Evolutionary conservation across 2,888 invertebrate species (phyloP), one percentile per base, ranked within the genome.

Genomic region (Caenorhabditis sp.): DNA sequence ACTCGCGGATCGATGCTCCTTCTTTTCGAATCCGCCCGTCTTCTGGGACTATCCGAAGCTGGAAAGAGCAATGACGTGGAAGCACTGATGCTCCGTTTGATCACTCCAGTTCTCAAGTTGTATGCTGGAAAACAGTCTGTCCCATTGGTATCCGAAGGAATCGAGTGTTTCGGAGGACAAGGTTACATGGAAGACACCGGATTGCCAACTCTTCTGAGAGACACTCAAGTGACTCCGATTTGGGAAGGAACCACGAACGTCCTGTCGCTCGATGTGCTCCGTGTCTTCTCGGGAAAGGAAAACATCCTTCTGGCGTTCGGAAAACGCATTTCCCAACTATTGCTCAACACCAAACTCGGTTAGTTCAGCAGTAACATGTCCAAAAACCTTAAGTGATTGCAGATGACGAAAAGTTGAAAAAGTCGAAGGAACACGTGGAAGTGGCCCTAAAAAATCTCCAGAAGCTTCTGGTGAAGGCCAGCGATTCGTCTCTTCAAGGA

Each of bases 161-260:
- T 91, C 43, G 92, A 92, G 85, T 89, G 90, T 71, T 92, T 92
- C 87, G 92, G 92, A 37, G 92, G 92, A 13, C 91, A 91, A 86
- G 92, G 92, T 15, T 92, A 92, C 85, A 91, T 92, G 78, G 92
- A 92, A 83, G 92, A 92, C 76, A 91, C 92, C 7, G 91, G 92
- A 3, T 82, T 92, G 30, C 92, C 92, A 13, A 83, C 83, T 5
- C 85, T 91, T n/a, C 85, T 92, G 0, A 86, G 92, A 73, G 92
- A 92, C 89, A 90, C 91, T 32, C 92, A 92, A 89, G 92, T 92
- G 1, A 87, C 91, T 32, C 90, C 92, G 15, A 92, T 92, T 70
- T 92, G 92, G 92, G 92, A 92, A 86, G 92, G 92, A 17, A 92
- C 92, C 1, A 92, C 92, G 7, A 92, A 92, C 83, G 90, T 92